Percentiles rank a stretch among this genome's conserved stretches.
phyloP scores from a whole-genome alignment of 2,113 vertebrate genomes.

The Suricata suricatta region DNA sequence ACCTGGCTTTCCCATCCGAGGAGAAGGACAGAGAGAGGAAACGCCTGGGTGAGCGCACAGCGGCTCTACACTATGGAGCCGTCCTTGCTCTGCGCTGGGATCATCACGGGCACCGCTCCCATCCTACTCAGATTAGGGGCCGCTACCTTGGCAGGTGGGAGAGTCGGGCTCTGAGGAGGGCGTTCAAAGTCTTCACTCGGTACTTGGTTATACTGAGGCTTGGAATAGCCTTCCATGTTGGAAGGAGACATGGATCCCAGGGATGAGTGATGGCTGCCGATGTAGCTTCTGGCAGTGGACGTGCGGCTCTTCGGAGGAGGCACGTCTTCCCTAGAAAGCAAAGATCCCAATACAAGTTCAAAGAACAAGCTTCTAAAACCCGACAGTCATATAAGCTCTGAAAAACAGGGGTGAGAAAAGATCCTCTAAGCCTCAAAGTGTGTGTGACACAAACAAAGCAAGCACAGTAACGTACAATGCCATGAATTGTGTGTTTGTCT shows the following conservation, averaged over 20 bases:
- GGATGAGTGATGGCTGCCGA: constrained; percentile 97
- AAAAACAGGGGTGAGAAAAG: neutral
- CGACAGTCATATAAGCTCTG: neutral
- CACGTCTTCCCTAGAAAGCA: constrained; percentile 93
- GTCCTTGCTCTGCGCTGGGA: constrained; percentile 97
- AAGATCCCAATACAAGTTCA: constrained; percentile 9
- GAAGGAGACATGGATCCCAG: constrained; percentile 98
- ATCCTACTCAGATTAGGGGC: constrained; percentile 98
- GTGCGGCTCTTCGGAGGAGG: constrained; percentile 96
- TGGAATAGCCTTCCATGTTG: constrained; percentile 95
- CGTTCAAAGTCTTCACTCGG: constrained; percentile 94
- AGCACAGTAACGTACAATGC: neutral
- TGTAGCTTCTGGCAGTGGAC: constrained; percentile 96
- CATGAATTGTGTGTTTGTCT: neutral
- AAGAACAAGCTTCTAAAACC: neutral
- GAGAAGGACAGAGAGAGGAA: neutral
- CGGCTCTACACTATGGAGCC: constrained; percentile 94
- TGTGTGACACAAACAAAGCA: neutral
- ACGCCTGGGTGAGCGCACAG: rapidly evolving
- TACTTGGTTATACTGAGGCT: constrained; percentile 95
- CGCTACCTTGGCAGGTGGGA: constrained; percentile 90
- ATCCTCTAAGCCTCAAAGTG: neutral
- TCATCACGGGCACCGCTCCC: constrained; percentile 98
- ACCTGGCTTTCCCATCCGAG: constrained; percentile 18
- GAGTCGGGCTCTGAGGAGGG: constrained; percentile 86